Evolutionary conservation across 2,113 vertebrate species (phyloP).

Genomic region (Carlito syrichta): DNA sequence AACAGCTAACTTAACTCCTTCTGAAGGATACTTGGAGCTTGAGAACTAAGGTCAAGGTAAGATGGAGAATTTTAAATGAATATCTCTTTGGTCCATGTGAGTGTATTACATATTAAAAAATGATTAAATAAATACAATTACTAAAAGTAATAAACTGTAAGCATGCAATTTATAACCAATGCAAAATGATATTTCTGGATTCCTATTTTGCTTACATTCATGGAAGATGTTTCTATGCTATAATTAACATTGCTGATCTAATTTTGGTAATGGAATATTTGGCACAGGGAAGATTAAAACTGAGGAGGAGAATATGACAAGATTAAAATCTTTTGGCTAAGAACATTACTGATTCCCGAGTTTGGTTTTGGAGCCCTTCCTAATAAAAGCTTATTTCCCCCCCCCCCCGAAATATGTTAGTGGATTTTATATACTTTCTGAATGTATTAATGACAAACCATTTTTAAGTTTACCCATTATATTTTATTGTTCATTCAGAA

Average conservation of each 20-base stretch:
- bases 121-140: constrained; percentile 13
- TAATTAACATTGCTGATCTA: constrained; percentile 41
- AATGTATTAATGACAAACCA: constrained; percentile 6
- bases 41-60: background rate
- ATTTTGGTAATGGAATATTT: constrained; percentile 64
- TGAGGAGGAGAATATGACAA: background rate
- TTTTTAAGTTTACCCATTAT: constrained; percentile 19
- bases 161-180: background rate
- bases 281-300: constrained; percentile 6
- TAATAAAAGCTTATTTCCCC: background rate
- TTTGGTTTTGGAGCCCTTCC: constrained; percentile 45
- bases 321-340: constrained; percentile 54
- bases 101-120: background rate
- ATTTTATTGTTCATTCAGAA: constrained; percentile 3
- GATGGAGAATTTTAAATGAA: background rate
- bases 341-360: constrained; percentile 1
- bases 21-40: background rate
- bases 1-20: background rate
- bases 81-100: background rate
- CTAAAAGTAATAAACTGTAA: constrained; percentile 22
- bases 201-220: background rate
- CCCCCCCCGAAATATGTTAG: background rate
- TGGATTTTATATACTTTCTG: background rate
- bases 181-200: background rate
- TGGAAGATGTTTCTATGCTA: constrained; percentile 13